phyloP scores from a whole-genome alignment of 2,797 vertebrate genomes.

The Rhinichthys osculus region DNA sequence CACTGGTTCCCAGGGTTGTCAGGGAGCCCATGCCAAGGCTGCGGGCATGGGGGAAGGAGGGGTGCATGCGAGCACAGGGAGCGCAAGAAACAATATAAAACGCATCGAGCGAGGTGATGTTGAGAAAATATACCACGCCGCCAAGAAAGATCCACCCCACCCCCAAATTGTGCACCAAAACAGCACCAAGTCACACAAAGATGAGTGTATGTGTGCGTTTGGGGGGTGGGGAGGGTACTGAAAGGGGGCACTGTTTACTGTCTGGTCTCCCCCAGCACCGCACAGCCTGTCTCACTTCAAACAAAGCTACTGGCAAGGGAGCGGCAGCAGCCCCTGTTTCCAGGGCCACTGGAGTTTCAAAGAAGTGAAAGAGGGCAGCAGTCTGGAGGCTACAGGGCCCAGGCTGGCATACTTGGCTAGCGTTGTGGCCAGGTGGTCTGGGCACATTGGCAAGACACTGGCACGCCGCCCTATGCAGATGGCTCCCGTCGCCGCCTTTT shows the following conservation, averaged over 20 bases:
- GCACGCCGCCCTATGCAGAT: slow-evolving; percentile 90
- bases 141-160: slow-evolving; percentile 30
- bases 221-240: slow-evolving; percentile 62
- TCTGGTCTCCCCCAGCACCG: slow-evolving; percentile 76
- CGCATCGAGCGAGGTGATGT: slow-evolving; percentile 74
- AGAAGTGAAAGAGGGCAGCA: slow-evolving; percentile 84
- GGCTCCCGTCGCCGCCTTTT: slow-evolving; percentile 87
- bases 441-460: slow-evolving; percentile 91
- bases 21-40: slow-evolving; percentile 62
- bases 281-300: slow-evolving; percentile 79
- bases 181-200: slow-evolving; percentile 66
- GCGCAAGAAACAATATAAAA: slow-evolving; percentile 13
- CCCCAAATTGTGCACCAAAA: slow-evolving; percentile 30
- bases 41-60: slow-evolving; percentile 44
- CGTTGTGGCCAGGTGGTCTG: slow-evolving; percentile 88
- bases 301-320: slow-evolving; percentile 82
- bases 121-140: slow-evolving; percentile 16
- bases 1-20: slow-evolving; percentile 68
- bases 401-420: slow-evolving; percentile 90
- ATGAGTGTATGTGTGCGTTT: slow-evolving; percentile 51
- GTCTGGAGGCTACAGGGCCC: slow-evolving; percentile 85
- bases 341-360: slow-evolving; percentile 81
- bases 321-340: slow-evolving; percentile 73
- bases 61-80: slow-evolving; percentile 34
- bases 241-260: slow-evolving; percentile 82